A percentile compares a stretch with the other conserved stretches of the same genome.
Conservation (phyloP, 2,888 invertebrate genomes). For the Subacronicta megacephala region DNA sequence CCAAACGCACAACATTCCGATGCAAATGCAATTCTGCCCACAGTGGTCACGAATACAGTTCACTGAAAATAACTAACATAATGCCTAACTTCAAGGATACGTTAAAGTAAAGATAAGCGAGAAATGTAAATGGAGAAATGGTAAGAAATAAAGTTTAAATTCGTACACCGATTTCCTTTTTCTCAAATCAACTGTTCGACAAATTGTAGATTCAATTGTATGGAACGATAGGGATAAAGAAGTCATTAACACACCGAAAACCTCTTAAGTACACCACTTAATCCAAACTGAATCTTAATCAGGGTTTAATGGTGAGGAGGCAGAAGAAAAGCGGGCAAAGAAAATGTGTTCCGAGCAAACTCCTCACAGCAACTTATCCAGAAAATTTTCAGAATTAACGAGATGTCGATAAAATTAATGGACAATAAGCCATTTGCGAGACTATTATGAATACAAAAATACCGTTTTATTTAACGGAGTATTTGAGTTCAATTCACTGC, state of each 20-base stretch:
- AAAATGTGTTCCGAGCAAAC: conserved; percentile 54
- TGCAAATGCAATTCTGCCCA: conserved; percentile 60
- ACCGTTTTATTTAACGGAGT: conserved; percentile 38
- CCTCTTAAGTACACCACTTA: conserved; percentile 71
- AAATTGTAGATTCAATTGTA: conserved; percentile 63
- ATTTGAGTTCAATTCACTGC: conserved; percentile 41
- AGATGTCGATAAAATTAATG: conserved; percentile 61
- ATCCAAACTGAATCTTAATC: conserved; percentile 77
- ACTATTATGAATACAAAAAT: conserved; percentile 30
- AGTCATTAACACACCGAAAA: conserved; percentile 74
- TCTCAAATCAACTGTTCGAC: conserved; percentile 40
- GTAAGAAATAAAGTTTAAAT: conserved; percentile 28
- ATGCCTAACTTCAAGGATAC: conserved; percentile 17
- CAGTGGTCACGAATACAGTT: conserved; percentile 18
- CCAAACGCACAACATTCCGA: conserved; percentile 62
- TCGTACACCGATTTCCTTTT: conserved; percentile 35
- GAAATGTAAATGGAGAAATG: no score
- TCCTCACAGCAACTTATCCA: conserved; percentile 38
- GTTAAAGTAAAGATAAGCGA: conserved; percentile 20
- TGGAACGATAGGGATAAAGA: conserved; percentile 63
- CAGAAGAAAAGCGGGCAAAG: conserved; percentile 34
- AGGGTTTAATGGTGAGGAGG: conserved; percentile 68
- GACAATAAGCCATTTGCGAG: conserved; percentile 37
- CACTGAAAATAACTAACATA: conserved; percentile 14
- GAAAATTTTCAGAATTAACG: conserved; percentile 56